Conservation (phyloP, 2,888 invertebrate species). For the Apantesis nais region DNA sequence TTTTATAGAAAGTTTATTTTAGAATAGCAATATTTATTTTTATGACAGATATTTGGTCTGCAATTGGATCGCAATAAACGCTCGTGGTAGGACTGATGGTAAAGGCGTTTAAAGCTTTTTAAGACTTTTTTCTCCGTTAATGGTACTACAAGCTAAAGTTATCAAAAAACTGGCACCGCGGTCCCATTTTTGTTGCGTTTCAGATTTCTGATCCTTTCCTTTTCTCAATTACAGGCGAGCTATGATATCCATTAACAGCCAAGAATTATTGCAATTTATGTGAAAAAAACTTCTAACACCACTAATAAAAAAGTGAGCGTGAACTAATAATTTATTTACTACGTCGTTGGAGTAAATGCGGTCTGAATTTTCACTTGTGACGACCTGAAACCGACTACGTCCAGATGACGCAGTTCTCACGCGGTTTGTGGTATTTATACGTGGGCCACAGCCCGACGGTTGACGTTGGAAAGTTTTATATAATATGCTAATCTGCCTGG, state of each 20-base stretch:
- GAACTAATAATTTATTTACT: neutral
- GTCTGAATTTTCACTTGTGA: neutral
- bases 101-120: no score
- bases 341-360: neutral
- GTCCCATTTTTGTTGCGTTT: neutral
- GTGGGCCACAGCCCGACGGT: no score
- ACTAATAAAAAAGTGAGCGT: neutral
- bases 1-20: no score
- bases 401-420: neutral
- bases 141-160: neutral
- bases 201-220: no score
- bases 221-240: neutral
- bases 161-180: neutral
- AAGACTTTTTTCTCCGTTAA: no score
- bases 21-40: no score
- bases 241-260: neutral
- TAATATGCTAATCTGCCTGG: no score
- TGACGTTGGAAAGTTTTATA: no score
- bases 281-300: neutral
- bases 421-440: neutral
- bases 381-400: neutral
- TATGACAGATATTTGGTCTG: no score
- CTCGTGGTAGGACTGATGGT: no score
- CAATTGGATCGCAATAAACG: no score
- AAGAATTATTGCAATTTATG: neutral